Percentiles rank a stretch among this genome's conserved stretches.
phyloP scores from a whole-genome alignment of 2,888 invertebrate species.

The Sinodicranocentrus sp. region DNA sequence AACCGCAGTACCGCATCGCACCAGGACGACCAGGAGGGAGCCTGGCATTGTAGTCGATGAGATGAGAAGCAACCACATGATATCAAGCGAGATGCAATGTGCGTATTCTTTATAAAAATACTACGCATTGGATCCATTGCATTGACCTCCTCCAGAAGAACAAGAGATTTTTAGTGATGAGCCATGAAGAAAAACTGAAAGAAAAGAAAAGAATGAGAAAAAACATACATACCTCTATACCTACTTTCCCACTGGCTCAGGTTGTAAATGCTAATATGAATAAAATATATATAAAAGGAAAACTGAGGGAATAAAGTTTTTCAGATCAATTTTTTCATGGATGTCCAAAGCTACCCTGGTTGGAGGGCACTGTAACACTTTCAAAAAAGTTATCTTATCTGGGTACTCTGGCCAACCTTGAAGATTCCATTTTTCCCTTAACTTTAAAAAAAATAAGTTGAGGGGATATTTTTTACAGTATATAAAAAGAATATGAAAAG shows the following conservation, averaged over 20 bases:
- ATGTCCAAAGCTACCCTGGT: neutral
- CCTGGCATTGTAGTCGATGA: conserved; percentile 55
- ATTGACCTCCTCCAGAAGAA: conserved; percentile 21
- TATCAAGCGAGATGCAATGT: conserved; percentile 12
- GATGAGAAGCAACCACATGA: conserved; percentile 10
- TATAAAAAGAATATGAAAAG: conserved; percentile 2
- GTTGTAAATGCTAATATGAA: too few species aligned
- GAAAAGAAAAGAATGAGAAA: neutral
- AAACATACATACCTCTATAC: conserved; percentile 30
- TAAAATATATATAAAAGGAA: too few species aligned
- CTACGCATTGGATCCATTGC: conserved; percentile 8
- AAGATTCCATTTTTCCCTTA: conserved; percentile 2
- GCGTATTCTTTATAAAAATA: neutral
- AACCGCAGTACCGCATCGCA: conserved; percentile 69
- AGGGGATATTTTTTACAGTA: too few species aligned
- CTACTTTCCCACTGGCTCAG: conserved; percentile 19
- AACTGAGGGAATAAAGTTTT: too few species aligned
- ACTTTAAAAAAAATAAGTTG: conserved; percentile 1
- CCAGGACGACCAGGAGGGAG: conserved; percentile 68
- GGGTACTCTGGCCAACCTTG: conserved; percentile 15
- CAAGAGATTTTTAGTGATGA: neutral
- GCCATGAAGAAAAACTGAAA: conserved; percentile 18
- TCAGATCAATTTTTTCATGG: too few species aligned
- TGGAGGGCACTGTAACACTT: too few species aligned
- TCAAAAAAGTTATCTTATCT: too few species aligned